Conservation (phyloP, 1,140 invertebrate genomes). For the Drosophila baimaii region DNA sequence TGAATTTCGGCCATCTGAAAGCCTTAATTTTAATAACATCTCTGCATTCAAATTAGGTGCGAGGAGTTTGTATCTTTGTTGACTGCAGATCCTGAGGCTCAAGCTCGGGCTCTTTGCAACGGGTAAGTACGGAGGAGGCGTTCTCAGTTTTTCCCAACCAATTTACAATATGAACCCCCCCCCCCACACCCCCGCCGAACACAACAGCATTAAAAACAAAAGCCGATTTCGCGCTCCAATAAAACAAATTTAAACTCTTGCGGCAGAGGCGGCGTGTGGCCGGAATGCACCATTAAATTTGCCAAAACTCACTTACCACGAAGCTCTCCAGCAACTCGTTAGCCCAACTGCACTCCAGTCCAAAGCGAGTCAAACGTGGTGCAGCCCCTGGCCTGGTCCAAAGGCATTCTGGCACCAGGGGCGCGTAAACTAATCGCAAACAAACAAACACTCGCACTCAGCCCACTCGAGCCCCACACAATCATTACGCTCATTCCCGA, state of each 20-base stretch:
- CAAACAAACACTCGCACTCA: conserved; percentile 51
- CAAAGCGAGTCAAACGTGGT: conserved; percentile 50
- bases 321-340: conserved; percentile 55
- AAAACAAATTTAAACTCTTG: conserved; percentile 62
- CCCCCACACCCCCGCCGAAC: conserved; percentile 1
- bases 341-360: conserved; percentile 50
- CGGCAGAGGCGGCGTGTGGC: conserved; percentile 42
- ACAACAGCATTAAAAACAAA: conserved; percentile 44
- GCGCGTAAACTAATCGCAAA: conserved; percentile 74
- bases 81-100: conserved; percentile 29
- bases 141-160: background rate
- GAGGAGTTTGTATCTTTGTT: conserved; percentile 71
- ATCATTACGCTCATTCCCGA: conserved; percentile 44
- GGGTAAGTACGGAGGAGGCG: conserved; percentile 20
- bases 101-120: background rate
- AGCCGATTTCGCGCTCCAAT: conserved; percentile 72
- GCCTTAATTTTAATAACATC: conserved; percentile 57
- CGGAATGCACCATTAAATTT: conserved; percentile 64
- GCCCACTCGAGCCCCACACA: conserved; percentile 31
- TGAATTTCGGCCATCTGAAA: conserved; percentile 48
- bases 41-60: conserved; percentile 73
- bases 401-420: conserved; percentile 44
- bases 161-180: conserved; percentile 1
- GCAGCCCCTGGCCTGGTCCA: conserved; percentile 40
- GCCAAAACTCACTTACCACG: conserved; percentile 55